Base-by-base conservation (phyloP, 2,113 vertebrate genomes). In the Thinocorus orbignyianus region DNA sequence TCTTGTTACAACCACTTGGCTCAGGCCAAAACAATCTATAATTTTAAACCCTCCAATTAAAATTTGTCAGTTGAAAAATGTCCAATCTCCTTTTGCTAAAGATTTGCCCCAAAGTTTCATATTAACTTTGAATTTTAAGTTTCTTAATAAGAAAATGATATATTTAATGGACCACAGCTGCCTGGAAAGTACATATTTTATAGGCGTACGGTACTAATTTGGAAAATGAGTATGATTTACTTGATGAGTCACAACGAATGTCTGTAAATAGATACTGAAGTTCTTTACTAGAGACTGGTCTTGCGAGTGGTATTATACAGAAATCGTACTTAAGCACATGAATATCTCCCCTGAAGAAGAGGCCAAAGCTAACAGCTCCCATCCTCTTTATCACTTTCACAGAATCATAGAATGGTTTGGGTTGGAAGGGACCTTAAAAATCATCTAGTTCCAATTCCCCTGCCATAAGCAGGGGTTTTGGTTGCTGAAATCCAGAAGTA, bases 131-230 rank as follows among this genome's bases (percentile, higher is more conserved):
- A 97, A 96, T 95, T 95, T 76, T 85, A 66, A 96, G 88, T 96
- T 97, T 95, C 95, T 92, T 96, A 97, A 97, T 73, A 95, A 88
- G 95, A 91, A 97, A 97, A 96, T 93, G 19, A 91, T 90, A 93
- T 69, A 97, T 91, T 97, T 92, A 81, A 92, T 64, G 90, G 90
- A 85, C 82, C 78, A 71, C 91, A 97, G 93, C 87, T 97, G 91
- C 68, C 74, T 95, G 85, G 60, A 95, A 95, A 96, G 92, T 82
- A 82, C 54, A 81, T 51, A 96, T 95, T 95, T 95, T 49, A 83
- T 69, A 93, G n/a, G 37, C 92, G 71, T n/a, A 84, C 44, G 93
- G 85, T 31, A 76, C 90, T 92, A 81, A 96, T 96, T 96, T 96
- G 52, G 93, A 96, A 97, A 97, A 97, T 95, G 70, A 96, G 81